A percentile compares a stretch with the other conserved stretches of the same genome.
phyloP scores from a whole-genome alignment of 37 sponge, comb jelly and placozoan species.

The Hormiphora californensis region DNA sequence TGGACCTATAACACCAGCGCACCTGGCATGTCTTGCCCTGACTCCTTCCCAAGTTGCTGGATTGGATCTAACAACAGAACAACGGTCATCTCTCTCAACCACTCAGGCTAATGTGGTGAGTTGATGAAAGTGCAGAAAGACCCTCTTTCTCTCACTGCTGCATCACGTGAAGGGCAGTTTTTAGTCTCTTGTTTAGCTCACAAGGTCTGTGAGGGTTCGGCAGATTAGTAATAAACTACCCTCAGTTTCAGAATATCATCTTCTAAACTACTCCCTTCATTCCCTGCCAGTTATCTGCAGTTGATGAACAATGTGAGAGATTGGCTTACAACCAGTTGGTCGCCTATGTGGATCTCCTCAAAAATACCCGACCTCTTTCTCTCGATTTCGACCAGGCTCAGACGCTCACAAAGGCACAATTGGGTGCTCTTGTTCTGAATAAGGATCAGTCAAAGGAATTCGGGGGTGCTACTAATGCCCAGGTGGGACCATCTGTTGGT shows the following conservation, averaged over 20 bases:
- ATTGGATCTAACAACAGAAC: conserved; percentile 8
- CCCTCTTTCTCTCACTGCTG: too few relatives aligned
- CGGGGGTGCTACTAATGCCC: neutral
- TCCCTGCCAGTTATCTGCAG: too few relatives aligned
- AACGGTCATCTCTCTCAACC: neutral
- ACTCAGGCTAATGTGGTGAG: neutral
- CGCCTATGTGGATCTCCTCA: conserved; percentile 35
- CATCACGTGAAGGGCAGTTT: too few relatives aligned
- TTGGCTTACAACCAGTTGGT: conserved; percentile 21
- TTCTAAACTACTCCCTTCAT: too few relatives aligned
- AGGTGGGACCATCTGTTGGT: neutral
- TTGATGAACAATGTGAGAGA: conserved; percentile 26
- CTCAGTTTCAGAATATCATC: too few relatives aligned
- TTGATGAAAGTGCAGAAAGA: too few relatives aligned
- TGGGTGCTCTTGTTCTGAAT: neutral
- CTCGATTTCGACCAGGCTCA: conserved; percentile 39
- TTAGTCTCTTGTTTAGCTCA: too few relatives aligned
- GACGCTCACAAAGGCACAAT: neutral
- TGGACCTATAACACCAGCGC: conserved; percentile 35
- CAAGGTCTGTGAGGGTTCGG: too few relatives aligned
- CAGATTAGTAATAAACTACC: too few relatives aligned
- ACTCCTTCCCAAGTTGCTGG: neutral
- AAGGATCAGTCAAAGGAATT: conserved; percentile 26
- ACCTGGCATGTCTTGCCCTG: conserved; percentile 10
- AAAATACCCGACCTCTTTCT: neutral